Conservation (phyloP, 2,113 vertebrate species). For the Xiphophorus hellerii region DNA sequence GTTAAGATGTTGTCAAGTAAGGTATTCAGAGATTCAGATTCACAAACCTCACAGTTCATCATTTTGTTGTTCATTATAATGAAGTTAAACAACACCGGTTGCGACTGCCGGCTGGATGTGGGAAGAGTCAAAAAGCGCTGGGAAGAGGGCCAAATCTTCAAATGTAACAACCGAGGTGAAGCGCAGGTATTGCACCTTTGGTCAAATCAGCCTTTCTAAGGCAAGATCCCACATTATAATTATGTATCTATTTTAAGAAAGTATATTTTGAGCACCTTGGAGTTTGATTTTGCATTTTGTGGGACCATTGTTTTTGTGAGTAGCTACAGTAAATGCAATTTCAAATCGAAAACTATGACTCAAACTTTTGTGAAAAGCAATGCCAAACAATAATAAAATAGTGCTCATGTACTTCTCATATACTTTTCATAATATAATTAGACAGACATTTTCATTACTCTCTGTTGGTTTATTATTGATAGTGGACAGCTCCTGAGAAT, state of each 20-base stretch:
- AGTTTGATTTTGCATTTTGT: too few relatives aligned
- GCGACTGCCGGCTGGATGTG: constrained; percentile 78
- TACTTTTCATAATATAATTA: too few relatives aligned
- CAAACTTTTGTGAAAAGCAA: background rate
- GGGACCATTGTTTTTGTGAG: too few relatives aligned
- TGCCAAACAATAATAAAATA: too few relatives aligned
- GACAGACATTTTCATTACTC: too few relatives aligned
- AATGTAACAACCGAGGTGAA: constrained; percentile 80
- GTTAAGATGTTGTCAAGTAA: background rate
- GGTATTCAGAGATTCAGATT: background rate
- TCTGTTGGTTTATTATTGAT: too few relatives aligned
- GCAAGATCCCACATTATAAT: background rate
- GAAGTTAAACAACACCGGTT: constrained; percentile 78
- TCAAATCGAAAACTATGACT: background rate
- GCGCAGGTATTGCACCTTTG: constrained; percentile 80
- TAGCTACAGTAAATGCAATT: background rate
- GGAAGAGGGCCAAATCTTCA: constrained; percentile 79
- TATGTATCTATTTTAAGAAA: background rate
- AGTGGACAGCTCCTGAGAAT: too few relatives aligned
- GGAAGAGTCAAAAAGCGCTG: constrained; percentile 77
- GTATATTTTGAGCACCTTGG: too few relatives aligned
- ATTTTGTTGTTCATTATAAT: background rate
- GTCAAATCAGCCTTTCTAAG: background rate
- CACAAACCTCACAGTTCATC: background rate
- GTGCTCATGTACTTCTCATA: too few relatives aligned